These are phyloP conservation scores for Scelioninae gen. 1 DNA, from an alignment of 2,888 invertebrate species.

Conservation along the genomic window DNA sequence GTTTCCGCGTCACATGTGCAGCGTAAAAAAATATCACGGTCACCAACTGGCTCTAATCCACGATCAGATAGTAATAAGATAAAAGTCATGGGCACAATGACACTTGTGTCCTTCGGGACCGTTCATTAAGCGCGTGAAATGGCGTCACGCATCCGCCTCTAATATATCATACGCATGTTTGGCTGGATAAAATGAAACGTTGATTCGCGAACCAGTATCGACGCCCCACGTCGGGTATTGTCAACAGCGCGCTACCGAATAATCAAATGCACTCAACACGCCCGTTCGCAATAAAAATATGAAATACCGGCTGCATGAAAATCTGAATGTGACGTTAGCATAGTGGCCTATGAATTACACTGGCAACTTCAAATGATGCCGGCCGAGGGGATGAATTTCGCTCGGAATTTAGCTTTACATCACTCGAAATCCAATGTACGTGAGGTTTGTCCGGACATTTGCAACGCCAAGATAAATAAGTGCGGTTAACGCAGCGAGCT, in stretches of 20 bases:
- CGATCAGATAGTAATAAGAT: conserved; percentile 4
- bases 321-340: conserved; percentile 69
- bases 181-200: conserved; percentile 10
- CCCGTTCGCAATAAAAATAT: conserved; percentile 28
- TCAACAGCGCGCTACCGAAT: conserved; percentile 14
- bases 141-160: neutral
- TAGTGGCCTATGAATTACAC: conserved; percentile 73
- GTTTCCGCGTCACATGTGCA: no score
- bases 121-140: conserved; percentile 36
- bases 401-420: conserved; percentile 74
- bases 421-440: conserved; percentile 66
- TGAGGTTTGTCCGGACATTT: conserved; percentile 68
- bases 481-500: conserved; percentile 68
- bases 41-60: no score
- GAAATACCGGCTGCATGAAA: conserved; percentile 20
- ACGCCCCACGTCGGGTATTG: conserved; percentile 16
- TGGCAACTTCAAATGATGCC: conserved; percentile 67
- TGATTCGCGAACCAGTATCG: conserved; percentile 31
- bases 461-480: conserved; percentile 73
- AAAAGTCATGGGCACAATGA: conserved; percentile 13
- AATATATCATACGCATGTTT: conserved; percentile 10
- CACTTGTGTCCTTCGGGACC: conserved; percentile 16
- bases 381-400: conserved; percentile 30
- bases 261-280: conserved; percentile 41
- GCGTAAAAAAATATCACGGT: no score